Conservation (phyloP, 2,888 invertebrate genomes). For the Sinohyriopsis cumingii region DNA sequence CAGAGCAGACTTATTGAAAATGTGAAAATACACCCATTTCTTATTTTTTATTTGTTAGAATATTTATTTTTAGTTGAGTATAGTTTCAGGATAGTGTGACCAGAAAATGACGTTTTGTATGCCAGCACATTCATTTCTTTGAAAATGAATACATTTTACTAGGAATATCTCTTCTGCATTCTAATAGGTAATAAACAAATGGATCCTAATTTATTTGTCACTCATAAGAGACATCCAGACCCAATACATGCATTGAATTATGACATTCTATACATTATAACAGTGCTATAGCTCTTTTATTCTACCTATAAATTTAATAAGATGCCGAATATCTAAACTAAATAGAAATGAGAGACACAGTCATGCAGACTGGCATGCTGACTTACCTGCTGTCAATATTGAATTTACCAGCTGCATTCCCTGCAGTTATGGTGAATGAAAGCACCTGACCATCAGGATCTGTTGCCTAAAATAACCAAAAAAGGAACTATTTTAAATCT, state of each 20-base stretch:
- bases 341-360: not conserved
- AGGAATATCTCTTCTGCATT: too few species aligned
- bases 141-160: too few species aligned
- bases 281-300: not conserved
- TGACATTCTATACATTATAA: not conserved
- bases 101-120: too few species aligned
- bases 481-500: not conserved
- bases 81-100: too few species aligned
- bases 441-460: constrained; percentile 45
- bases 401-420: constrained; percentile 24
- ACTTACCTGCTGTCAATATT: not conserved
- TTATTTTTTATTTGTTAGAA: too few species aligned
- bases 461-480: constrained; percentile 28
- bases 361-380: constrained; percentile 4
- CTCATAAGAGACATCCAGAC: not conserved
- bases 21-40: too few species aligned
- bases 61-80: too few species aligned
- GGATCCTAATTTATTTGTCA: too few species aligned
- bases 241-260: not conserved
- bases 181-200: too few species aligned
- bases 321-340: not conserved
- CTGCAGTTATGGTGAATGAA: constrained; percentile 29
- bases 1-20: too few species aligned
- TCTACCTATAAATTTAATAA: not conserved
- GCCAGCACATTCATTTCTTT: too few species aligned